Percentiles rank a stretch among this genome's conserved stretches.
These are phyloP conservation scores for Hiodon tergisus DNA, from an alignment of 2,113 vertebrate genomes.

Conservation along the genomic window DNA sequence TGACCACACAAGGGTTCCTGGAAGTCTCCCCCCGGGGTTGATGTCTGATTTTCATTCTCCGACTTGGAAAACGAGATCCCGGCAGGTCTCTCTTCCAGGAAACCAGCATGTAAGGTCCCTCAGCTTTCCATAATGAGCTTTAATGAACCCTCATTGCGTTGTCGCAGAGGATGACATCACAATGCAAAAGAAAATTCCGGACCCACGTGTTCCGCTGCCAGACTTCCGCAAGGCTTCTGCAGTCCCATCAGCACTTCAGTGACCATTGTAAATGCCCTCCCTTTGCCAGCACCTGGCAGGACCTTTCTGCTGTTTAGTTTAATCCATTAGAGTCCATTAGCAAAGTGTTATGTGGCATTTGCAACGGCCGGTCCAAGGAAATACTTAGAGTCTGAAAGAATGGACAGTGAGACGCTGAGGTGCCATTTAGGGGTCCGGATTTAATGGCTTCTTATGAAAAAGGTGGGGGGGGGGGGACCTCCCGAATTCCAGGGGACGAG, in stretches of 20 bases:
- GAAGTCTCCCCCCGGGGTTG: conserved; percentile 4
- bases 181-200: no score
- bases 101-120: background rate
- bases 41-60: background rate
- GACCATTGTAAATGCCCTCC: background rate
- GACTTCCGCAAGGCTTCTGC: background rate
- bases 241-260: background rate
- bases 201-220: no score
- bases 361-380: conserved; percentile 5
- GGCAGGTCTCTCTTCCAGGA: no score
- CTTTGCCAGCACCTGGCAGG: no score
- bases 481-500: no score
- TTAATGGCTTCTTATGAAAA: conserved; percentile 1
- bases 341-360: conserved; percentile 13
- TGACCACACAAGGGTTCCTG: background rate
- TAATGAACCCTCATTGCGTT: background rate
- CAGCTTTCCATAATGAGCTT: background rate
- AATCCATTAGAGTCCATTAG: conserved; percentile 9
- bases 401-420: background rate
- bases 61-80: background rate
- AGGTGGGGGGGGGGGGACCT: background rate
- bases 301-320: conserved; percentile 1
- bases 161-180: no score
- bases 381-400: background rate
- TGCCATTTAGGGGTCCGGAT: background rate